Percentiles rank a stretch among this genome's conserved stretches.
phyloP scores from a whole-genome alignment of 2,888 invertebrate species.

The Choristoneura rosaceana region DNA sequence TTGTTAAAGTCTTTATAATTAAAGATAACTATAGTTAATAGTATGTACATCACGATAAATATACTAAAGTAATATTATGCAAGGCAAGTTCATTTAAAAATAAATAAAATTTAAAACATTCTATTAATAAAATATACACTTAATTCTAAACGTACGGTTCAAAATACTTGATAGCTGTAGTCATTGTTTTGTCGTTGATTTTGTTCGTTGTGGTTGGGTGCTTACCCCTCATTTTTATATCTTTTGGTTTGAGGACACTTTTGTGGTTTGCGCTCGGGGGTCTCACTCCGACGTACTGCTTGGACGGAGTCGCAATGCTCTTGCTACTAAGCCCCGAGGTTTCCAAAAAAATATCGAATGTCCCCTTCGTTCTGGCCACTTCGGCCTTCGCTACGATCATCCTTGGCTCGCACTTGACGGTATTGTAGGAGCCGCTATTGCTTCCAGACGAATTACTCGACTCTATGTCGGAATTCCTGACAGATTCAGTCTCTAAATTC shows the following conservation, averaged over 20 bases:
- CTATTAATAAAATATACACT: slow-evolving; percentile 52
- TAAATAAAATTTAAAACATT: slow-evolving; percentile 75
- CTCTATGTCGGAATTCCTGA: slow-evolving; percentile 89
- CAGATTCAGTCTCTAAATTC: slow-evolving; percentile 85
- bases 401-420: slow-evolving; percentile 77
- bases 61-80: slow-evolving; percentile 75
- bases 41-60: slow-evolving; percentile 41
- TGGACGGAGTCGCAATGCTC: slow-evolving; percentile 87
- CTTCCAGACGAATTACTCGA: slow-evolving; percentile 85
- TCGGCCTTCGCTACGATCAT: slow-evolving; percentile 67
- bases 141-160: slow-evolving; percentile 78
- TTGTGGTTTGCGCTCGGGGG: slow-evolving; percentile 90
- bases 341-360: slow-evolving; percentile 91
- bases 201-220: slow-evolving; percentile 86
- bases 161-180: slow-evolving; percentile 85
- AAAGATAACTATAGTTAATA: slow-evolving; percentile 37
- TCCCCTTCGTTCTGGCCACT: slow-evolving; percentile 74
- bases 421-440: slow-evolving; percentile 79
- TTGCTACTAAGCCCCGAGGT: slow-evolving; percentile 92
- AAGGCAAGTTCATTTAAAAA: slow-evolving; percentile 82
- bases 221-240: slow-evolving; percentile 90
- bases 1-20: slow-evolving; percentile 64
- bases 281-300: slow-evolving; percentile 73
- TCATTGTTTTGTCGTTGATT: slow-evolving; percentile 84
- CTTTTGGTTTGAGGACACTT: slow-evolving; percentile 91